Evolutionary conservation across 2,113 vertebrate species (phyloP), one percentile per base, ranked within the genome.

Genomic region (Anarrhichthys ocellatus): DNA sequence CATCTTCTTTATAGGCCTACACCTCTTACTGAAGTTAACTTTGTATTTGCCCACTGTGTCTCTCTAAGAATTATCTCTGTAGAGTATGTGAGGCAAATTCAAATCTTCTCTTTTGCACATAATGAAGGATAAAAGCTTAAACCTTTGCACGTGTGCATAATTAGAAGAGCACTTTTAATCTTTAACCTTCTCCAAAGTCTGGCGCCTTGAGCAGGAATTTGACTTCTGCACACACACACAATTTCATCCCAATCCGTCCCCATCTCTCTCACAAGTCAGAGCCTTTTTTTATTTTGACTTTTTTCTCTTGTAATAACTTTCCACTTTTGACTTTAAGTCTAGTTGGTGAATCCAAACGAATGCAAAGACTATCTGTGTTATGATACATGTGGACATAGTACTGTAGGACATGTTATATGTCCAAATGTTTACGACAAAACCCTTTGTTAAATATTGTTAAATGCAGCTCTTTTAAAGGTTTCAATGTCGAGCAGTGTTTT

Each of bases 141-240:
- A 48, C 38, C 63, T 71, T 81, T 20, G 15, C 71, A 87, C 54
- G 17, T 68, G 70, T 62, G 48, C 59, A 76, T 81, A 76, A 85
- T 78, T 72, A 81, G 78, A 32, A 76, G 3, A 63, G 27, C 9
- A 38, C 44, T 52, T 77, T 50, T 58, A 71, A 80, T 76, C 82
- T 80, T 44, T 73, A 14, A 77, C 61, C 65, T 62, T 1, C 64
- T 70, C 42, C 34, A 56, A 59, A 82, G 67, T 38, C 22, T 29
- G 52, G 80, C 2, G 6, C 61, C 72, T 15, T 72, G 75, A 72
- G 71, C 75, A 6, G 63, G 68, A 77, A 72, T 80, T 76, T 73
- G 72, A 68, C 38, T 56, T 76, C 71, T 64, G 32, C 11, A n/a
- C 44, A 75, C 11, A n/a, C 44, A 75, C 44, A 36, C 17, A 36